phyloP scores from a whole-genome alignment of 2,113 vertebrate species.

The Platanista minor region DNA sequence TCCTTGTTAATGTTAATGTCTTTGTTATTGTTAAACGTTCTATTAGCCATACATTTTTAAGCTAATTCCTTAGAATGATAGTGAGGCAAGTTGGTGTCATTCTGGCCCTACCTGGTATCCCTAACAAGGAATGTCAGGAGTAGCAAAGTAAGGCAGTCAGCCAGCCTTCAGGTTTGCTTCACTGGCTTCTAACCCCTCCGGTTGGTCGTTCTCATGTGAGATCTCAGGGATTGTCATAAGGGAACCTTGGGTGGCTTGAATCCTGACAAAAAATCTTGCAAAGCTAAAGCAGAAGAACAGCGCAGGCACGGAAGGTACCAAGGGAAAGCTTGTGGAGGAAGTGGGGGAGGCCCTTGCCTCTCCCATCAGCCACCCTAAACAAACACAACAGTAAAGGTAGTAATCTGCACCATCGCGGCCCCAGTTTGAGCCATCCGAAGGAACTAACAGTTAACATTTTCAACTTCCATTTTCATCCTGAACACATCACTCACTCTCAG shows the following conservation, averaged over 20 bases:
- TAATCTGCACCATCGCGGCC: background rate
- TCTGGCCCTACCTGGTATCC: background rate
- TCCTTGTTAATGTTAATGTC: background rate
- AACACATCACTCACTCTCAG: background rate
- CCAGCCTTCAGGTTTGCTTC: background rate
- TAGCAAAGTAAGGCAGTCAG: background rate
- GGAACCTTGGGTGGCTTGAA: background rate
- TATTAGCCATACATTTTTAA: background rate
- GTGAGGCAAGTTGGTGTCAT: background rate
- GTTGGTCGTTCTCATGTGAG: background rate
- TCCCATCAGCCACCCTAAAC: background rate
- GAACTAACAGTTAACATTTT: background rate
- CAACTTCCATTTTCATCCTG: background rate
- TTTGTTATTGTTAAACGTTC: background rate
- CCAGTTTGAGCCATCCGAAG: background rate
- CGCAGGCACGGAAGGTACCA: background rate
- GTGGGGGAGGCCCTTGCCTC: background rate
- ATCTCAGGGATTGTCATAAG: background rate
- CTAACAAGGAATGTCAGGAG: no score
- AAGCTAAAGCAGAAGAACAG: background rate
- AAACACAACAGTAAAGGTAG: background rate
- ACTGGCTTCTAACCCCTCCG: background rate
- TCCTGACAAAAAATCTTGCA: background rate
- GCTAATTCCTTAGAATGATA: background rate
- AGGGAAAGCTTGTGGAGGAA: background rate